Conservation (phyloP, 2,888 invertebrate species). For the Drosophila nigritarsus region DNA sequence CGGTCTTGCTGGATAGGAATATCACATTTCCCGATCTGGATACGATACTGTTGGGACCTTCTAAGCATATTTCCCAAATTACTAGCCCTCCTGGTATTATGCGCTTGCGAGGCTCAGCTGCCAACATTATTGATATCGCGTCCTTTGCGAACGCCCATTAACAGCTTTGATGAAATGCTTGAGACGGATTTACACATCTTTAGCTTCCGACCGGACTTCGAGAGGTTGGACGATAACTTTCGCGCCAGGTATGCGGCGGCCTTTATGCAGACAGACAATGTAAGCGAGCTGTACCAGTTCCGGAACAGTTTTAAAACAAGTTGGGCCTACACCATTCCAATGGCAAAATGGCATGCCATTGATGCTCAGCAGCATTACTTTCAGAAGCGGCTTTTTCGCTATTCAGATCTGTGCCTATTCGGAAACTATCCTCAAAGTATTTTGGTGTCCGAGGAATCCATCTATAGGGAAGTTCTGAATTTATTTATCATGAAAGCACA, state of each 20-base stretch:
- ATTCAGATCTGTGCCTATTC: constrained; percentile 50
- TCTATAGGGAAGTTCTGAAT: constrained; percentile 30
- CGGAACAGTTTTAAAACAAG: constrained; percentile 58
- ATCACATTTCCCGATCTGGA: too few relatives aligned
- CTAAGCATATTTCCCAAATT: constrained; percentile 6
- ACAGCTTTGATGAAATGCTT: constrained; percentile 53
- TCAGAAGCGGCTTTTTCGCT: constrained; percentile 45
- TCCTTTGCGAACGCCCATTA: constrained; percentile 29
- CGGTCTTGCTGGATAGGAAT: too few relatives aligned
- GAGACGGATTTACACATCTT: constrained; percentile 48
- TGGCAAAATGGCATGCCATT: constrained; percentile 51
- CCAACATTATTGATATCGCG: constrained; percentile 28
- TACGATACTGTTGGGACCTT: neutral
- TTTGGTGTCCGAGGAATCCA: constrained; percentile 51
- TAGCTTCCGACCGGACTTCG: constrained; percentile 41
- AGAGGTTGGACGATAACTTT: constrained; percentile 25
- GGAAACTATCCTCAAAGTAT: constrained; percentile 7
- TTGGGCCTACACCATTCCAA: constrained; percentile 55
- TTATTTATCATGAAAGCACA: constrained; percentile 19
- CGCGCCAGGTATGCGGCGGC: constrained; percentile 57
- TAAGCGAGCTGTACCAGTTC: constrained; percentile 17
- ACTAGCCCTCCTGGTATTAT: constrained; percentile 19
- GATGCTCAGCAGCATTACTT: constrained; percentile 53
- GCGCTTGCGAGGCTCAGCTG: constrained; percentile 48
- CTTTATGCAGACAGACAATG: constrained; percentile 46